A percentile compares a stretch with the other conserved stretches of the same genome.
Evolutionary conservation across 2,113 vertebrate species (phyloP).

Genomic region (Grus americana): DNA sequence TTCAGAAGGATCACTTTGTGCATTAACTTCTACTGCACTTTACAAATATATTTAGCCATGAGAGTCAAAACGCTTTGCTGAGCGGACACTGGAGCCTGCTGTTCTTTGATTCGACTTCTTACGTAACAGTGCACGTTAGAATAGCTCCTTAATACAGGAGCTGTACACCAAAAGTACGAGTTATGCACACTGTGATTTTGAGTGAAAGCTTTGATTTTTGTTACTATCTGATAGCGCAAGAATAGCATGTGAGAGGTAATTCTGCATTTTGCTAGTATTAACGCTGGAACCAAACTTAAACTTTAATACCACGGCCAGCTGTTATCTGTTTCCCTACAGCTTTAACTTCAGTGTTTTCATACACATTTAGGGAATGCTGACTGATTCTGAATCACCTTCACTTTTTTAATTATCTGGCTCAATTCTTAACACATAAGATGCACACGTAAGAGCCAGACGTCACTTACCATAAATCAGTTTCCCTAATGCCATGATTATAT

Average conservation of each 20-base stretch:
- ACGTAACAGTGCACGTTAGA: neutral
- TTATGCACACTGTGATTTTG: neutral
- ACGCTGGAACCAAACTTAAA: neutral
- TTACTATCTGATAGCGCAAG: neutral
- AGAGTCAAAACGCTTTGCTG: neutral
- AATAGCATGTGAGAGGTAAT: neutral
- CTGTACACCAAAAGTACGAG: neutral
- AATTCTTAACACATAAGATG: neutral
- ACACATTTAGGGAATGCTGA: neutral
- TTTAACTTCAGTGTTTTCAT: neutral
- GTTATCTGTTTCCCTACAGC: neutral
- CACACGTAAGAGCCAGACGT: neutral
- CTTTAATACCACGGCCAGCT: neutral
- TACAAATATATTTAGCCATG: neutral
- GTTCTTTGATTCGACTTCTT: neutral
- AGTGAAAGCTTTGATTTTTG: neutral
- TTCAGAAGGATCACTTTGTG: neutral
- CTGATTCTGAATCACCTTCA: neutral
- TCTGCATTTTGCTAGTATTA: constrained; percentile 7
- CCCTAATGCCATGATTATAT: neutral
- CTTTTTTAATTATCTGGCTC: neutral
- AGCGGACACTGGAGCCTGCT: fast-evolving
- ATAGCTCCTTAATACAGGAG: neutral
- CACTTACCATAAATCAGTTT: neutral
- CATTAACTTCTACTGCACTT: neutral